Evolutionary conservation across 2,797 vertebrate genomes (phyloP), one percentile per base, ranked within the genome.

Genomic region (Sarcophilus harrisii): DNA sequence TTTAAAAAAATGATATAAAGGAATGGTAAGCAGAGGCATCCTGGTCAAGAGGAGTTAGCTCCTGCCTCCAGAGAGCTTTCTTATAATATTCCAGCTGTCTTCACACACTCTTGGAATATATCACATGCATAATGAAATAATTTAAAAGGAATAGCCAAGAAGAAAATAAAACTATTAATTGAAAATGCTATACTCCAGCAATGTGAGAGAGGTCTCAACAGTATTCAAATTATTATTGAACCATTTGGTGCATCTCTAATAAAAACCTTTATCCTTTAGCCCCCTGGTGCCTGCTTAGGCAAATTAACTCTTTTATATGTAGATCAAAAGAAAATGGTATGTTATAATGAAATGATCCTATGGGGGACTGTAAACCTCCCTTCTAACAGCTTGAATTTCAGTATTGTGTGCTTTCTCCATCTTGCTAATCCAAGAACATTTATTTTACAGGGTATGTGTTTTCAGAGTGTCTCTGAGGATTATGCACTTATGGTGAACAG

Each of bases 281-380:
- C 97, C 98, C 96, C 95, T 96, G 97, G 98, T 97, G 95, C 93
- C 66, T 90, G 96, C 96, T 98, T 98, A 98, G 96, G 97, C 97
- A 98, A 98, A 98, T 98, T 98, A 97, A 98, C 98, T 98, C 97
- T 97, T 81, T 81, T 98, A 98, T 97, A 98, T 96, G 97, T 97
- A 98, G 98, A 97, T 96, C 97, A 97, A 96, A 98, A 98, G 97
- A 98, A 98, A 98, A 98, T 97, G 98, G 97, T 97, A 96, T 98
- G 97, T 97, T 98, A 97, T 97, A 98, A 98, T 98, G 98, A 97
- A 98, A 97, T 96, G 8, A 97, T 98, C 98, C 98, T 98, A 98
- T 95, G 27, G 97, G 97, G 98, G 96, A 96, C 96, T 98, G 96
- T 98, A 98, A 98, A 97, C 97, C 96, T 98, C 97, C 96, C 97